A percentile compares a stretch with the other conserved stretches of the same genome.
Conservation (phyloP, 2,797 vertebrate species). For the Melanotaenia maccullochi region DNA sequence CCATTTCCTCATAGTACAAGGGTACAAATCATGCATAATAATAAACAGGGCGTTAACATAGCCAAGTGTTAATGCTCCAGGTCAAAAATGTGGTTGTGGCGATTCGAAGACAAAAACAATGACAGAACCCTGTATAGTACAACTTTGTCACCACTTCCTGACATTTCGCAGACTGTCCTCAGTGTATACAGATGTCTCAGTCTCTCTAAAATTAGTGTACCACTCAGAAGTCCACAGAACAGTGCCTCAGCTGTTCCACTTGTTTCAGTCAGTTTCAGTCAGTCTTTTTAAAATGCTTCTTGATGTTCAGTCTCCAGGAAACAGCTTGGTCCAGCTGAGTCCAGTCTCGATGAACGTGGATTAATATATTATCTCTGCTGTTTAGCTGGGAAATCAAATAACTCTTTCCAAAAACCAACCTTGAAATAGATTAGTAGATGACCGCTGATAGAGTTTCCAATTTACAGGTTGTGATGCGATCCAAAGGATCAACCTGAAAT, state of each 20-base stretch:
- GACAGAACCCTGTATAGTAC: constrained; percentile 11
- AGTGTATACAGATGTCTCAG: constrained; percentile 37
- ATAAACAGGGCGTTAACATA: constrained; percentile 59
- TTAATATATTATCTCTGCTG: constrained; percentile 57
- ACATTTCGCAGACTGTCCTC: constrained; percentile 59
- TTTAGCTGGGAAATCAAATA: constrained; percentile 55
- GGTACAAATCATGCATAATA: constrained; percentile 62
- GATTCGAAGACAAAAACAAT: constrained; percentile 13
- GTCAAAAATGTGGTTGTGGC: not conserved
- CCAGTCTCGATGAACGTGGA: constrained; percentile 56
- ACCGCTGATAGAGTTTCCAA: constrained; percentile 25
- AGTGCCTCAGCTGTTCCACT: constrained; percentile 40
- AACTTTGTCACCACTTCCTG: constrained; percentile 32
- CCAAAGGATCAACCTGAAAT: constrained; percentile 12
- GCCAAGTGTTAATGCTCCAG: constrained; percentile 51
- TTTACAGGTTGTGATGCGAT: constrained; percentile 30
- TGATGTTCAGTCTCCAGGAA: constrained; percentile 56
- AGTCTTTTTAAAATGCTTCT: constrained; percentile 17
- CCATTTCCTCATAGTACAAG: constrained; percentile 59
- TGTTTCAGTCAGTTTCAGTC: constrained; percentile 41
- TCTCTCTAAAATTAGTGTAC: constrained; percentile 24
- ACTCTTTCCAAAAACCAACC: constrained; percentile 27
- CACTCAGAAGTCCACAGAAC: constrained; percentile 6
- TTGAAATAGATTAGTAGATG: constrained; percentile 43
- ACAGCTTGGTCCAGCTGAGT: constrained; percentile 47